Evolutionary conservation across 2,797 vertebrate species (phyloP), one percentile per base, ranked within the genome.

Genomic region (Onychomys torridus): DNA sequence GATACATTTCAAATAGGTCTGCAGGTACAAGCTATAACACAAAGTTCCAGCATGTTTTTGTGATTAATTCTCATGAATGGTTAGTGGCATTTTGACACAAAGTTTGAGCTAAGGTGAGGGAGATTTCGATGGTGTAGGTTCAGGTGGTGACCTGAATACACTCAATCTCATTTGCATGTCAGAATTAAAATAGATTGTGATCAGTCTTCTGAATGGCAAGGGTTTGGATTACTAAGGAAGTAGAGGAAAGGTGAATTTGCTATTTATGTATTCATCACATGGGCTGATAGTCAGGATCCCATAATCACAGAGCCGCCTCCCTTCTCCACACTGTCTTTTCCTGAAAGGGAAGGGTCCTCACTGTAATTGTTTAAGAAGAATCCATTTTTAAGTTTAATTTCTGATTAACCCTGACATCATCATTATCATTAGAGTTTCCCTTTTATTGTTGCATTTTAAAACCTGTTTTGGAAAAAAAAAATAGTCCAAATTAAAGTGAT

Each of bases 1-100:
- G 93, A 94, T 96, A 93, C 21, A 34, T 92, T 98, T 98, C 97
- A 97, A 96, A 98, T 97, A 97, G 97, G 97, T 97, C 98, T 98
- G 88, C 94, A 97, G 97, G 96, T 97, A 97, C 76, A 88, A 93
- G 89, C 59, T 90, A n/a, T 27, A 95, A 96, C 37, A 93, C 91
- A 97, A 95, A 97, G 97, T 97, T 98, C 95, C 46, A 75, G 93
- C 88, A 69, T 96, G 43, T 19, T 97, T 97, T 97, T 88, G 90
- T 96, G 97, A 97, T 96, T 46, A 89, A 90, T 96, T 97, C 86
- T 90, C 87, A 69, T 2, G 86, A 97, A 83, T 83, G 84, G 96
- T 95, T 97, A 92, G 96, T 97, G 94, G 85, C 91, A 71, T 97
- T 97, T 95, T 97, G 89, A 95, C 61, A 93, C 94, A 97, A 96